Evolutionary conservation across 2,113 vertebrate genomes (phyloP).

Genomic region (Elephas maximus): DNA sequence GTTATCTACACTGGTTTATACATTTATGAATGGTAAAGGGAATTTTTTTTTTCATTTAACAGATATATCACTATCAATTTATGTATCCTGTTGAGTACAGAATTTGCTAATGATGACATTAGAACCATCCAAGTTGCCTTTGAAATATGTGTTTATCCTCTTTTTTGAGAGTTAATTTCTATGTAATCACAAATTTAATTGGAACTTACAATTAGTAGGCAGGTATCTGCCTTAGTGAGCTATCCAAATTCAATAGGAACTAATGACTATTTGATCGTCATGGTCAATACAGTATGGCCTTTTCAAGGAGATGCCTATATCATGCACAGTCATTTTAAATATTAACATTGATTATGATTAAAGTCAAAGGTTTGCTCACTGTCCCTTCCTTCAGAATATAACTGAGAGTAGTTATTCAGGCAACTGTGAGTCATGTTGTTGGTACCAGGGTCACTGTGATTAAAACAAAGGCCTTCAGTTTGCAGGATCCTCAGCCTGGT

Average conservation of each 20-base stretch:
- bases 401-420: slow-evolving; percentile 15
- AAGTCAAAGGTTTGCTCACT: slow-evolving; percentile 59
- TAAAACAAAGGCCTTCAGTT: slow-evolving; percentile 67
- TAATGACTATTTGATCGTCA: slow-evolving; percentile 69
- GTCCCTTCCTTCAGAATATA: slow-evolving; percentile 20
- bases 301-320: slow-evolving; percentile 55
- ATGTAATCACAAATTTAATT: slow-evolving; percentile 63
- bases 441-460: background rate
- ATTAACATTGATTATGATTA: slow-evolving; percentile 55
- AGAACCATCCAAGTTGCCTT: slow-evolving; percentile 14
- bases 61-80: background rate
- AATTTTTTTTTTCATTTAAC: background rate
- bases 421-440: background rate
- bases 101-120: slow-evolving; percentile 62
- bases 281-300: slow-evolving; percentile 71
- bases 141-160: slow-evolving; percentile 67
- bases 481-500: slow-evolving; percentile 42
- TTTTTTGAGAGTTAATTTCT: slow-evolving; percentile 67
- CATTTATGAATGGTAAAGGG: background rate
- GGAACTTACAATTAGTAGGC: slow-evolving; percentile 65
- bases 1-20: background rate
- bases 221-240: slow-evolving; percentile 65
- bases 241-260: slow-evolving; percentile 64
- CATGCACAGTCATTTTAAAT: slow-evolving; percentile 59
- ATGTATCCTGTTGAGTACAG: background rate